Conservation (phyloP, 2,113 vertebrate genomes). For the Oreocharis arfaki region DNA sequence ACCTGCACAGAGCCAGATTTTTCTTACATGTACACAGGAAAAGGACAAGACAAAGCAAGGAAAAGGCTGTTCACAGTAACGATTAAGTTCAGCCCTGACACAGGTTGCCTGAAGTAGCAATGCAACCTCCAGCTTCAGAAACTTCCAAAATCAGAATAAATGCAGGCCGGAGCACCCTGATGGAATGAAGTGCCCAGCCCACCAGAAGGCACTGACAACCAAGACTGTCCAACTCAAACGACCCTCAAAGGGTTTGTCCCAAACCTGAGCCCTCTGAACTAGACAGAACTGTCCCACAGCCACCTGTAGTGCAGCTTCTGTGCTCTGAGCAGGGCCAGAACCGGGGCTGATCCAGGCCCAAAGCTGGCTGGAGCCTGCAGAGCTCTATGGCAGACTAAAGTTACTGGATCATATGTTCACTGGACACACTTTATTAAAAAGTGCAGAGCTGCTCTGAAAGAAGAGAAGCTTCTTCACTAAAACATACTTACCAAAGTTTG, state of each 20-base stretch:
- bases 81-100: not conserved
- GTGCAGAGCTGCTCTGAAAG: not conserved
- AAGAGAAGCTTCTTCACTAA: not conserved
- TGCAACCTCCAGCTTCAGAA: not conserved
- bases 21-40: not conserved
- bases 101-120: not conserved
- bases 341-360: not conserved
- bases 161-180: not conserved
- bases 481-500: conserved; percentile 87
- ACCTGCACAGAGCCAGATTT: not conserved
- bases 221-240: not conserved
- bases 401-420: not conserved
- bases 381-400: not conserved
- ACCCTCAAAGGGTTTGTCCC: not conserved
- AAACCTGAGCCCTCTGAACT: not conserved
- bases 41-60: not conserved
- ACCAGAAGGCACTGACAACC: not conserved
- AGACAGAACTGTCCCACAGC: not conserved
- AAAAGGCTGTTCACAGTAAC: not conserved
- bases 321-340: not conserved
- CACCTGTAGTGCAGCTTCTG: not conserved
- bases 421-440: not conserved
- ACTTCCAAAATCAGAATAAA: not conserved
- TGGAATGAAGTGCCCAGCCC: not conserved
- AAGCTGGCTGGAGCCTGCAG: not conserved